A percentile compares a stretch with the other conserved stretches of the same genome.
phyloP scores from a whole-genome alignment of 2,113 vertebrate genomes.

The Nothocercus julius region DNA sequence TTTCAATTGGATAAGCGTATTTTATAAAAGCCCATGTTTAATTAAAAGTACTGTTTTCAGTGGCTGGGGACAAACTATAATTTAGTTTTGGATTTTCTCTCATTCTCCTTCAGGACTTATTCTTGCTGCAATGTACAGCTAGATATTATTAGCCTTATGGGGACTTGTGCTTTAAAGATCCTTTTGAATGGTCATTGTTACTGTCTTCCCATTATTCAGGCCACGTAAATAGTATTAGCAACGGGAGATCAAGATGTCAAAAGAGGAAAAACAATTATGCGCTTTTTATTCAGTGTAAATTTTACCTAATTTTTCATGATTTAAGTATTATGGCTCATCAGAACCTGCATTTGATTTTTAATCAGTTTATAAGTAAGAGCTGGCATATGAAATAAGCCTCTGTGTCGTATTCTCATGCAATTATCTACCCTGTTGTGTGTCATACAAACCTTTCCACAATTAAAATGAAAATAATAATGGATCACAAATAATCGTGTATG shows the following conservation, averaged over 20 bases:
- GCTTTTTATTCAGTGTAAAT: background rate
- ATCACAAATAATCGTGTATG: no score
- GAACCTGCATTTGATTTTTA: background rate
- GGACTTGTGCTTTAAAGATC: background rate
- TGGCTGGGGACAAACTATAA: background rate
- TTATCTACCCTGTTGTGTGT: background rate
- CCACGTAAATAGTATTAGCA: background rate
- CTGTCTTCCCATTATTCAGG: background rate
- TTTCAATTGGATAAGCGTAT: background rate
- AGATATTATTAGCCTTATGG: fast-evolving
- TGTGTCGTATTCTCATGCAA: fast-evolving
- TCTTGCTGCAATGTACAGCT: background rate
- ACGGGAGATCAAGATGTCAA: background rate
- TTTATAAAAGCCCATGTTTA: background rate
- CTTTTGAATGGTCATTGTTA: background rate
- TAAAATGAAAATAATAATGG: background rate
- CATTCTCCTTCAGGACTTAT: no score
- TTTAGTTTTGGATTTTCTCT: background rate
- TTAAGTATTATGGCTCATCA: background rate
- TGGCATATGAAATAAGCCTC: background rate
- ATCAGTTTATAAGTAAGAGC: background rate
- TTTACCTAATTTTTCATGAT: background rate
- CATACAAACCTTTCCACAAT: background rate
- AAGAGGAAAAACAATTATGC: background rate
- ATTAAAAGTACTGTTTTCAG: background rate